These are phyloP conservation scores for Tribolium madens DNA, from an alignment of 1,140 invertebrate species.

Conservation along the genomic window DNA sequence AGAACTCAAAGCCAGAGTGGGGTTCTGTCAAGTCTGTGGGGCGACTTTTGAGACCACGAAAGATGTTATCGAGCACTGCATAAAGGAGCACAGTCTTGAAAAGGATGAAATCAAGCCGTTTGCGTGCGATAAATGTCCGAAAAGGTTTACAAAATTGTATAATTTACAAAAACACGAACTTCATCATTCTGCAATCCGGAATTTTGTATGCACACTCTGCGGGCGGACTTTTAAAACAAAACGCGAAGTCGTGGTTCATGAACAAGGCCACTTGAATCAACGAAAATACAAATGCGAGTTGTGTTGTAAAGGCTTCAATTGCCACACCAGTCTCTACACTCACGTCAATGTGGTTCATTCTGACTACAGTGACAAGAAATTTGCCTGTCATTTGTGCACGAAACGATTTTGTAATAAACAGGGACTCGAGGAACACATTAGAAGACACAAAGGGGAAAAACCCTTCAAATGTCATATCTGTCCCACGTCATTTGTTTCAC, in stretches of 20 bases:
- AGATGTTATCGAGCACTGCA: constrained; percentile 63
- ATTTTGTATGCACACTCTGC: constrained; percentile 68
- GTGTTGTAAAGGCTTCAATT: constrained; percentile 73
- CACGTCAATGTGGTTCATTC: constrained; percentile 58
- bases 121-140: constrained; percentile 63
- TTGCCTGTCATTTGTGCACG: constrained; percentile 61
- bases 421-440: constrained; percentile 56
- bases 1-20: too few relatives aligned
- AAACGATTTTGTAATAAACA: constrained; percentile 60
- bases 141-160: constrained; percentile 50
- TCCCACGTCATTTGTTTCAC: constrained; percentile 74
- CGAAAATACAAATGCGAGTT: constrained; percentile 78
- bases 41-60: constrained; percentile 49
- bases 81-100: constrained; percentile 67
- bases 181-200: constrained; percentile 55
- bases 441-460: constrained; percentile 66
- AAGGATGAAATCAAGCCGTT: constrained; percentile 68
- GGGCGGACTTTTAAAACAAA: constrained; percentile 72
- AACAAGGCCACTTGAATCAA: constrained; percentile 74
- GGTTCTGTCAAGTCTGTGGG: constrained; percentile 53
- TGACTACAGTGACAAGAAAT: constrained; percentile 55
- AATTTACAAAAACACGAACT: constrained; percentile 56
- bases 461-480: constrained; percentile 81
- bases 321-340: constrained; percentile 57
- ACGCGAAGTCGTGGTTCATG: constrained; percentile 68